Evolutionary conservation across 2,113 vertebrate species (phyloP).

Genomic region (Odobenus rosmarus): DNA sequence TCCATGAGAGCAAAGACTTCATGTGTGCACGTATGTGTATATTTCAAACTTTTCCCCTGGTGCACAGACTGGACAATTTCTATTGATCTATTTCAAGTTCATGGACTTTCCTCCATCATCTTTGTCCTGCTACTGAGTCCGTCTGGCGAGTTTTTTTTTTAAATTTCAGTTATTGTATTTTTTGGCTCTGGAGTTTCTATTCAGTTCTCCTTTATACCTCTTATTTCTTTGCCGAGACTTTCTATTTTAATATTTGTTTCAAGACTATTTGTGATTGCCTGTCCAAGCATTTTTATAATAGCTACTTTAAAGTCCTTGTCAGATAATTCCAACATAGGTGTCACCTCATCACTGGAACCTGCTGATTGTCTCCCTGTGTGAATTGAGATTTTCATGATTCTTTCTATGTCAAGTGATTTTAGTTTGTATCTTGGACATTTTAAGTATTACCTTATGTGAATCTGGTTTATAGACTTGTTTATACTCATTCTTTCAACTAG

Average conservation of each 20-base stretch:
- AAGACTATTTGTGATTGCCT: not conserved
- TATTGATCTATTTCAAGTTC: not conserved
- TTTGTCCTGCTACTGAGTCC: not conserved
- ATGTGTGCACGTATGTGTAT: not conserved
- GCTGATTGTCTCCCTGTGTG: not conserved
- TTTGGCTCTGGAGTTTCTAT: not conserved
- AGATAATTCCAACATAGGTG: not conserved
- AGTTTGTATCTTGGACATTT: not conserved
- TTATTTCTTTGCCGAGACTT: not conserved
- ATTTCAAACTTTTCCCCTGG: not conserved
- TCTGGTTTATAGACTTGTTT: not conserved
- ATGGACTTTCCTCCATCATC: not conserved
- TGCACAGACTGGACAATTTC: not conserved
- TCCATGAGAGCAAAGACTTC: not conserved
- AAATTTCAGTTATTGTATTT: not conserved
- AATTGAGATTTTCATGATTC: not conserved
- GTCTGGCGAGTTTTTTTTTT: not conserved
- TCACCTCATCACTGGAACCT: not conserved
- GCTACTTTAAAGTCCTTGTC: not conserved
- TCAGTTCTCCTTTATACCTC: not conserved
- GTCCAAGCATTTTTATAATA: not conserved
- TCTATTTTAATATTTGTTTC: conserved; percentile 13
- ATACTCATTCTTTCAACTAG: not conserved
- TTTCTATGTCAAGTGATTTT: not conserved
- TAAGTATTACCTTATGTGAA: not conserved